These are phyloP conservation scores for Drosophila ficusphila DNA, from an alignment of 1,140 invertebrate genomes.

Conservation along the genomic window DNA sequence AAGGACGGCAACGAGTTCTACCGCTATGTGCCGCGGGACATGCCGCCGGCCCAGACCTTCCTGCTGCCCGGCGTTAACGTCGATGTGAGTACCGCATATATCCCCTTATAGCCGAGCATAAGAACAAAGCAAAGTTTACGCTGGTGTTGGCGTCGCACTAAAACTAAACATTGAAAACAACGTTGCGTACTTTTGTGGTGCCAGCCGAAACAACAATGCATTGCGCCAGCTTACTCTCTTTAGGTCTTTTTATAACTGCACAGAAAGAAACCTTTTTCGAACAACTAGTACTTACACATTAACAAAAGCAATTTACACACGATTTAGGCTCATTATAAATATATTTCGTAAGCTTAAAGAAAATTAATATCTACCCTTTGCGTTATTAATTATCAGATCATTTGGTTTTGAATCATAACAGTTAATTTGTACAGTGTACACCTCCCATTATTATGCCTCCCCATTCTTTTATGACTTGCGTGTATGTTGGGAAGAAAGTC, in stretches of 20 bases:
- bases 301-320: too few relatives aligned
- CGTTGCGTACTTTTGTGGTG: conserved; percentile 71
- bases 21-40: conserved; percentile 89
- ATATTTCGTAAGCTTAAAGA: too few relatives aligned
- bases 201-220: conserved; percentile 48
- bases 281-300: too few relatives aligned
- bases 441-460: too few relatives aligned
- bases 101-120: neutral
- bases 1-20: conserved; percentile 91
- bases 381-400: too few relatives aligned
- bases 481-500: conserved; percentile 3
- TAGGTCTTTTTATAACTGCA: neutral
- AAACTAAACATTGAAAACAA: conserved; percentile 69
- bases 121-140: conserved; percentile 6
- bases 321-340: too few relatives aligned
- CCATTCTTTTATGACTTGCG: conserved; percentile 18
- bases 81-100: conserved; percentile 86
- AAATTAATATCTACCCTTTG: too few relatives aligned
- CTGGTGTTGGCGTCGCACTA: conserved; percentile 28
- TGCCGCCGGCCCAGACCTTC: conserved; percentile 87
- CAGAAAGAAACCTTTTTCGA: neutral
- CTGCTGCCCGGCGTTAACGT: conserved; percentile 87
- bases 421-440: neutral
- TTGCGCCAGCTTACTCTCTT: neutral
- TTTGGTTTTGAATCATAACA: too few relatives aligned